A percentile compares a stretch with the other conserved stretches of the same genome.
Evolutionary conservation across 2,797 vertebrate species (phyloP).

Genomic region (Acanthurus leucopareius): DNA sequence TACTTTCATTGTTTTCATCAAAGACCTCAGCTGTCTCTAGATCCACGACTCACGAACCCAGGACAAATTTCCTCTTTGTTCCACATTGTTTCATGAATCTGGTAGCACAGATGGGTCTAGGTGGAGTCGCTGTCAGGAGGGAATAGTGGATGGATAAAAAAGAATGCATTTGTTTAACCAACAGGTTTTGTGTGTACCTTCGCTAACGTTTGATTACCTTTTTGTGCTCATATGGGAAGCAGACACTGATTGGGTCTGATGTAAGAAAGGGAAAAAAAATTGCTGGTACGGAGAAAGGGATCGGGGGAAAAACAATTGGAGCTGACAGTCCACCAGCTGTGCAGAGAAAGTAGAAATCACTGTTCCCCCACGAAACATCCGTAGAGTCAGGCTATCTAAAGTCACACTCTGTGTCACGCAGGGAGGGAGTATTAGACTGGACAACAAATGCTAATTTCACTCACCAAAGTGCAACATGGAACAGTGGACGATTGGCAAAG

Average conservation of each 20-base stretch:
- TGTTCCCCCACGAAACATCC: slow-evolving; percentile 54
- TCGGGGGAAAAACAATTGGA: slow-evolving; percentile 36
- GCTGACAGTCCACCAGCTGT: slow-evolving; percentile 71
- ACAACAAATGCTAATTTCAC: slow-evolving; percentile 33
- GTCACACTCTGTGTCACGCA: slow-evolving; percentile 51
- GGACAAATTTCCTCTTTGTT: slow-evolving; percentile 56
- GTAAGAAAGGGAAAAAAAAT: slow-evolving; percentile 13
- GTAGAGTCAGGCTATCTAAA: slow-evolving; percentile 51
- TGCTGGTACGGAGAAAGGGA: slow-evolving; percentile 8
- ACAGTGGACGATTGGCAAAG: slow-evolving; percentile 19
- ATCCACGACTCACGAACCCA: slow-evolving; percentile 23
- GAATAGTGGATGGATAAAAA: slow-evolving; percentile 15
- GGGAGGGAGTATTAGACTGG: slow-evolving; percentile 49
- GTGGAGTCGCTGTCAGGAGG: slow-evolving; percentile 32
- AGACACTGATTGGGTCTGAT: slow-evolving; percentile 61
- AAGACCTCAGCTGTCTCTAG: not conserved
- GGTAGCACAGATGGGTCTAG: slow-evolving; percentile 56
- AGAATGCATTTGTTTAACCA: slow-evolving; percentile 46
- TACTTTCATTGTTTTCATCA: slow-evolving; percentile 7
- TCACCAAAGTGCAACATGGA: slow-evolving; percentile 26
- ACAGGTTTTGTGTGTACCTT: slow-evolving; percentile 44
- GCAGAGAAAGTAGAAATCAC: slow-evolving; percentile 61
- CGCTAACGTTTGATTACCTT: slow-evolving; percentile 55
- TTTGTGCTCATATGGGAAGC: slow-evolving; percentile 31
- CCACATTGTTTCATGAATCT: slow-evolving; percentile 47